Base-by-base conservation (phyloP, 2,113 vertebrate genomes). In the Alaudala cheleensis region DNA sequence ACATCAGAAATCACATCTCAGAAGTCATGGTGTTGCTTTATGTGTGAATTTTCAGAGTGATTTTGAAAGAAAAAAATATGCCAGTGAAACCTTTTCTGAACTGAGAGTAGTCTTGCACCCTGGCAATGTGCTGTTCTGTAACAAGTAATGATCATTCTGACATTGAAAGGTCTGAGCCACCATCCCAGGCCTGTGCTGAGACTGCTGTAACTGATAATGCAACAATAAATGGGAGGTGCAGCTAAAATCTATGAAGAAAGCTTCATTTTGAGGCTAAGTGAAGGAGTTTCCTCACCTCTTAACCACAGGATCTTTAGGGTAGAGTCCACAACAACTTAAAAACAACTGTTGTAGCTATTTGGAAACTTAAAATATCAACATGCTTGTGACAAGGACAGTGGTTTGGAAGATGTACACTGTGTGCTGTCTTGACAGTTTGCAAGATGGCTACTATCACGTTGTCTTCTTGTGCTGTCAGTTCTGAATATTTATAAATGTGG, bases 361-460 rank as follows among this genome's bases (percentile, higher is more conserved):
- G 45, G 49, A 82, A 88, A 61, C 19, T n/a, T 69, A 7, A 16
- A 77, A 28, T 65, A 57, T 23, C 16, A 17, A 20, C 14, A 9
- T 6, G 5, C 42, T 66, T n/a, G 22, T 50, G 45, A 25, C 13
- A 51, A 31, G 11, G n/a, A 40, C 18, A 13, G 0, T 0, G 2
- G 24, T 40, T 57, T 69, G 66, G 17, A 83, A 65, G 29, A 28
- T 37, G 28, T 4, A 15, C 1, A 1, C 26, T 67, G 70, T 5
- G 12, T 6, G 13, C 39, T 49, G 3, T 33, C 22, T 23, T 51
- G 39, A 42, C 28, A 29, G 20, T 49, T 82, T 77, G 37, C 25
- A 40, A 51, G 11, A 23, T 40, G 2, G 21, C 89, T 71, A 15
- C 23, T 87, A 1, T 31, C n/a, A 12, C 1, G 1, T 57, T 73